These are phyloP conservation scores for Ferdinandea cuprea DNA, from an alignment of 2,888 invertebrate species.

Conservation along the genomic window DNA sequence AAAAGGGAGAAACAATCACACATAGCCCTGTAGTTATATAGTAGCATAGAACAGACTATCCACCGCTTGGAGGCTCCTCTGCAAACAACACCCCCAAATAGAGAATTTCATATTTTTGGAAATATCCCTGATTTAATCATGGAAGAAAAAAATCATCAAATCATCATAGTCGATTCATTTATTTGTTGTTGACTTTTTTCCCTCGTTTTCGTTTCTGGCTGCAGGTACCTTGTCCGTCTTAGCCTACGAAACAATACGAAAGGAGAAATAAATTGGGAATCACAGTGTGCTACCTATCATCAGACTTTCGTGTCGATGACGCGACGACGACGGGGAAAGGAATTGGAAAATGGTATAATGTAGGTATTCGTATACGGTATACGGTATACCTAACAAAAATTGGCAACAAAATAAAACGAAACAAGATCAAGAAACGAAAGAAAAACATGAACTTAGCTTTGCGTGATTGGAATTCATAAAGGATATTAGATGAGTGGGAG, in stretches of 20 bases:
- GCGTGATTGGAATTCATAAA: conserved; percentile 73
- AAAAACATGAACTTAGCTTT: conserved; percentile 62
- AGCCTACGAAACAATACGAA: conserved; percentile 9
- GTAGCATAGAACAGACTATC: background rate
- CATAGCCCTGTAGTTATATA: background rate
- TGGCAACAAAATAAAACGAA: conserved; percentile 52
- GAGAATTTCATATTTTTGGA: conserved; percentile 53
- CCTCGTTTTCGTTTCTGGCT: no score
- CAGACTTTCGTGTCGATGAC: conserved; percentile 21
- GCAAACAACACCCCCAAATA: conserved; percentile 1
- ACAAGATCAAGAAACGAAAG: conserved; percentile 41
- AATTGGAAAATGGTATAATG: conserved; percentile 47
- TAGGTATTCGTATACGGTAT: background rate
- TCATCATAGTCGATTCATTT: conserved; percentile 42
- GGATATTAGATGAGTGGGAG: conserved; percentile 14
- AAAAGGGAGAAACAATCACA: conserved; percentile 40
- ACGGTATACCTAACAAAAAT: conserved; percentile 37
- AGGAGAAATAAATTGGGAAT: conserved; percentile 57
- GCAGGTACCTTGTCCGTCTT: conserved; percentile 5
- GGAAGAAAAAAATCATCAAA: conserved; percentile 53
- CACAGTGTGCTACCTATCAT: conserved; percentile 59
- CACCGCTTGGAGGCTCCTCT: background rate
- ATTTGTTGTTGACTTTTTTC: background rate
- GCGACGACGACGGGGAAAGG: background rate
- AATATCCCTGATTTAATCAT: conserved; percentile 46